Evolutionary conservation across 2,113 vertebrate genomes (phyloP), one percentile per base, ranked within the genome.

Genomic region (Ceuthmochares aereus): DNA sequence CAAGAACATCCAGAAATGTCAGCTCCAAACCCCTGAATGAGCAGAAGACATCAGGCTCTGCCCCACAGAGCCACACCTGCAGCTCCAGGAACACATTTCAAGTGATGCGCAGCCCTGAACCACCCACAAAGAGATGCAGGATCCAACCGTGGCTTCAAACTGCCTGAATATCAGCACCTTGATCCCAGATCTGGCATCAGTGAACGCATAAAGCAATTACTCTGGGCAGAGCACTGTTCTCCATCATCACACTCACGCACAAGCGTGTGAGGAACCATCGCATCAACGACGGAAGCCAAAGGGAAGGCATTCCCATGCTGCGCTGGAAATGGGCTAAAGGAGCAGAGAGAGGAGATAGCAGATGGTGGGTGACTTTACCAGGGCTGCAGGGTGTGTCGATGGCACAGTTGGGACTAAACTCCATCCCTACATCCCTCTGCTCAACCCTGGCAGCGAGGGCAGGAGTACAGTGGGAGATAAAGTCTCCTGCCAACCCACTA

Each of bases 321-420:
- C 6, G 2, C 19, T 55, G 32, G 40, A 66, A 87, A 69, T 0
- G 0, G 32, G 40, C 51, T 54, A 19, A 78, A 78, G 30, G 26
- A 91, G 40, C 32, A 47, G 14, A 43, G n/a, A n/a, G 0, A 2
- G 36, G 81, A 77, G 30, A 11, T 2, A 49, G 2, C 60, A 91
- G 81, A 74, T 18, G 55, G n/a, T 1, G 10, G 5, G 56, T 0
- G 23, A 51, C 7, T 6, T 59, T 14, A 22, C 42, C 6, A 2
- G 64, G 36, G 42, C 26, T 11, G 9, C 1, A 4, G 49, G 8
- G 17, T 5, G 0, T 7, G 18, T 9, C 2, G 1, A 34, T 10
- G 6, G 64, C 76, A 43, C 32, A 16, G 52, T n/a, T 42, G 36
- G 70, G 37, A 8, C 7, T 27, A 6, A 87, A 49, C 0, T 42